Evolutionary conservation across 1,140 invertebrate genomes (phyloP), one percentile per base, ranked within the genome.

Genomic region (Magallana gigas): DNA sequence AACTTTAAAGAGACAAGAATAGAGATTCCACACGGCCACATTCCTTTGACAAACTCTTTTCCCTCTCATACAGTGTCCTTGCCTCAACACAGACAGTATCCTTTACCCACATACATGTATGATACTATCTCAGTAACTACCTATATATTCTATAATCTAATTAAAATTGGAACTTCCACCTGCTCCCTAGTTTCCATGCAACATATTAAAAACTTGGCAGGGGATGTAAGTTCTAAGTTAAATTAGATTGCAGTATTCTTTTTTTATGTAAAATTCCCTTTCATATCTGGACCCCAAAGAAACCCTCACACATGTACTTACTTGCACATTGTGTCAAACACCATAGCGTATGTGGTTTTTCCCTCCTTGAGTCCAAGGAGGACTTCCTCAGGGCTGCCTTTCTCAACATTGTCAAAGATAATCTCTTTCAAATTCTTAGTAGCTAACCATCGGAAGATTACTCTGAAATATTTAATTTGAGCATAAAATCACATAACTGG

Each of bases 281-380:
- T 48, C 5, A 48, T 48, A 48, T 48, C 36, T 48, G 36, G 36
- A 48, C 5, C 36, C 36, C 36, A 48, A 48, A 48, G 36, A 48
- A 48, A 48, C 3, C 36, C 36, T 48, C 36, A 48, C 36, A 48
- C 36, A 29, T 57, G 12, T 23, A 91, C 93, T 88, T 88, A 95
- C 94, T 93, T 94, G 94, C 94, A 95, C 90, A 95, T 93, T 11
- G 92, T 95, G 84, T 95, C 93, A 91, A 94, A 95, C 23, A 95
- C 93, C 91, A 94, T 94, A n/a, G 94, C 94, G 87, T 95, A 95
- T 59, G 94, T 95, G 16, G 94, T 94, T 81, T 92, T 93, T n/a
- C 94, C 94, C 36, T 92, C 93, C 84, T 94, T 94, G 76, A 95
- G 88, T 48, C 93, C 93, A 91, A 95, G 93, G 8, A 95, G 90